These are phyloP conservation scores for Camponotus vicinus DNA, from an alignment of 1,140 invertebrate genomes.

Conservation along the genomic window DNA sequence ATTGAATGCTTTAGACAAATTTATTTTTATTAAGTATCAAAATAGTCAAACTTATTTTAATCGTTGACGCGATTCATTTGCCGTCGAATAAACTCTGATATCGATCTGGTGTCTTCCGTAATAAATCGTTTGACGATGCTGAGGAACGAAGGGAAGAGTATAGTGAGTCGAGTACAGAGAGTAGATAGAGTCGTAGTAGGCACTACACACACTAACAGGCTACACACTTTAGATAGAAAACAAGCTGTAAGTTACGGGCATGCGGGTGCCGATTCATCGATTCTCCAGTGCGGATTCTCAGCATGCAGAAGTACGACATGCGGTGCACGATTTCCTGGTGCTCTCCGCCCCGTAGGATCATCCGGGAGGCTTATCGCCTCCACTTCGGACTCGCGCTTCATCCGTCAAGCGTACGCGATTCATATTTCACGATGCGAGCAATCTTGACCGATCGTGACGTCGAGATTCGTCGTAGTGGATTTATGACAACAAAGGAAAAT, in stretches of 20 bases:
- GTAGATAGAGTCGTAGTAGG: constrained; percentile 65
- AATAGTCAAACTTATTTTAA: neutral
- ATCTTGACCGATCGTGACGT: constrained; percentile 51
- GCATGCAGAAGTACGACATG: constrained; percentile 71
- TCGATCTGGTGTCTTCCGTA: neutral
- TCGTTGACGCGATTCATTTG: neutral
- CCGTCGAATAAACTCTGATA: neutral
- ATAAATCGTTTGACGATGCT: neutral
- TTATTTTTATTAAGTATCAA: neutral
- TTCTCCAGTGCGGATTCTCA: constrained; percentile 32
- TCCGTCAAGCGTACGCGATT: constrained; percentile 46
- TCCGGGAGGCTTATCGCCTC: constrained; percentile 7
- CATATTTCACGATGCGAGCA: constrained; percentile 39
- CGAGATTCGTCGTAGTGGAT: constrained; percentile 32
- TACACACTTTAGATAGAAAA: constrained; percentile 63
- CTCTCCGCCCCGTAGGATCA: constrained; percentile 56
- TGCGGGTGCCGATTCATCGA: constrained; percentile 57
- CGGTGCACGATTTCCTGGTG: constrained; percentile 67
- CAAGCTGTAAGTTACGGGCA: constrained; percentile 63
- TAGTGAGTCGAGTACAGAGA: constrained; percentile 72
- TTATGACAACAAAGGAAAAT: constrained; percentile 47
- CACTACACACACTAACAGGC: constrained; percentile 58
- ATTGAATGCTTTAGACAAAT: neutral
- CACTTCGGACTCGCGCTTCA: constrained; percentile 45
- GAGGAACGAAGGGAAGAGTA: constrained; percentile 48